These are phyloP conservation scores for Cotesia chilonis DNA, from an alignment of 1,140 invertebrate genomes.

Conservation along the genomic window DNA sequence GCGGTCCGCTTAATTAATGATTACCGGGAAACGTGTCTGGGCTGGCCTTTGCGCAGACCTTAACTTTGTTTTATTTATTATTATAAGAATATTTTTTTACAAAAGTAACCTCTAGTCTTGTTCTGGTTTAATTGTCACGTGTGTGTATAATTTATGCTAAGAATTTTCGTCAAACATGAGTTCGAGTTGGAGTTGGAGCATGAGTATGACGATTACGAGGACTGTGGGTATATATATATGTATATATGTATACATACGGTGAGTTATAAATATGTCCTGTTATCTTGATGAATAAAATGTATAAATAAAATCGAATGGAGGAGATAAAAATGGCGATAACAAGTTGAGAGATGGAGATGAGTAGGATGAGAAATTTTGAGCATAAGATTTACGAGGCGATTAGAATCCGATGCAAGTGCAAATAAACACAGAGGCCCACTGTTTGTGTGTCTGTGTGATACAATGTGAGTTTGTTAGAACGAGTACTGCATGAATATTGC, in stretches of 20 bases:
- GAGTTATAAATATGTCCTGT: no score
- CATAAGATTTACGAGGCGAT: constrained; percentile 47
- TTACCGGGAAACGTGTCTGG: constrained; percentile 63
- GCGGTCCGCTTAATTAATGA: constrained; percentile 63
- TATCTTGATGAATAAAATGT: constrained; percentile 3
- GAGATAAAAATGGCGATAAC: constrained; percentile 37
- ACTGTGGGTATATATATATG: no score
- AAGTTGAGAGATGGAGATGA: constrained; percentile 37
- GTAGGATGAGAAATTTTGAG: constrained; percentile 45
- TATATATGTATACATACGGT: neutral
- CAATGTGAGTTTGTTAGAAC: no score
- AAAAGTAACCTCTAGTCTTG: neutral
- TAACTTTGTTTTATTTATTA: neutral
- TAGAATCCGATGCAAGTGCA: constrained; percentile 33
- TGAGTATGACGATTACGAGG: no score
- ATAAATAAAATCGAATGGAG: constrained; percentile 27
- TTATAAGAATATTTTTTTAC: no score
- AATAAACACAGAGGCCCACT: constrained; percentile 34
- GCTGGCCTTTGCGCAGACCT: constrained; percentile 26
- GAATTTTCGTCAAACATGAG: constrained; percentile 17
- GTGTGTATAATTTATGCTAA: neutral
- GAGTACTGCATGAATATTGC: no score
- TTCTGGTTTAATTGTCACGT: constrained; percentile 19
- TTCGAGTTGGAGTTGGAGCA: no score
- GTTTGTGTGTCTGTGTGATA: neutral